Evolutionary conservation across 2,113 vertebrate species (phyloP), one percentile per base, ranked within the genome.

Genomic region (Recurvirostra avosetta): DNA sequence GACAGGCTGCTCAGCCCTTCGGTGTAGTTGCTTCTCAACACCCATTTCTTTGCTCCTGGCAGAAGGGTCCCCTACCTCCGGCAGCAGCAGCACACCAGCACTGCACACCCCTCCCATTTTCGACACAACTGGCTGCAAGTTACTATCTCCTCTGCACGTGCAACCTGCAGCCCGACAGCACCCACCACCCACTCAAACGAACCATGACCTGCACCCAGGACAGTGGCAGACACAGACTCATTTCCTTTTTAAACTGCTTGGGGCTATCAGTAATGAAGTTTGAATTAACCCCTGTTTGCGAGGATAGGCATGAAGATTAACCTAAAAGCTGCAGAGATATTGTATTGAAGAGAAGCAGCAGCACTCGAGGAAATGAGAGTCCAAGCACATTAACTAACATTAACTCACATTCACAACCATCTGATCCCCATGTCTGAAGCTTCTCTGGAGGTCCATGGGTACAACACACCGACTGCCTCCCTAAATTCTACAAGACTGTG

Each of bases 271-370:
- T 25, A 74, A 62, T 18, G 9, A 90, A 84, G 16, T 65, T 58
- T 30, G 38, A 81, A 22, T 45, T 76, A 90, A 83, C 1, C 3
- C 3, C 40, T 49, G 12, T 15, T 17, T 73, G 32, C 0, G 0
- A 92, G 32, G 22, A 63, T 0, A 65, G 29, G 45, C 25, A 77
- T 1, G 5, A 84, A 62, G 59, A 86, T 26, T 32, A 91, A 73
- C 47, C 22, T 26, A 8, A 32, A 73, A 80, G 6, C 16, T 52
- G 32, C 11, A 76, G 56, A 83, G 38, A 59, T 15, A 27, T 0
- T 49, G 30, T 56, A 76, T 29, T 80, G 21, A 73, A 70, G 19
- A 87, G 41, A 85, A 77, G 52, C 11, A 80, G 41, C 38, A 88
- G 55, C 17, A 55, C 41, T 63, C 27, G 11, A 73, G 17, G 38